Evolutionary conservation across 2,797 vertebrate genomes (phyloP), one percentile per base, ranked within the genome.

Genomic region (Microctenopoma steveboyesi): DNA sequence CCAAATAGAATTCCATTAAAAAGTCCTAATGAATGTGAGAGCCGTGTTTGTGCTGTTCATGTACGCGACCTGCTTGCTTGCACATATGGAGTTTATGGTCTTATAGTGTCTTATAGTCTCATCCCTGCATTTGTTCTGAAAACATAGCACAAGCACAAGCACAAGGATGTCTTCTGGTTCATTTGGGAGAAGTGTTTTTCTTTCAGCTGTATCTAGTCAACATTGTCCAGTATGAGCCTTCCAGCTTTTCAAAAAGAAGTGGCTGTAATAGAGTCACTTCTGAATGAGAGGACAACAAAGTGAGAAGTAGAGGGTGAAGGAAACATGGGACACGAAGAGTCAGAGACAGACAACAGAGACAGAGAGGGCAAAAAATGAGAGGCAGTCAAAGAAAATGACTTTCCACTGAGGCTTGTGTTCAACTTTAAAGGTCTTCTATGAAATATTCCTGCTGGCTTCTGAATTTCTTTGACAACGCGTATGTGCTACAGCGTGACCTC

Each of bases 191-290:
- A 18, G 18, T 18, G 18, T 18, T 18, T 18, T 64, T 54, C 53
- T 74, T 51, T 45, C 69, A 40, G 22, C 37, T 8, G 0, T 35
- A 4, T 67, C 25, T 25, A 42, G 15, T 54, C 64, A 33, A 40
- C 40, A 30, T 68, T 70, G 56, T 53, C 30, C 15, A 63, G 54
- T 1, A 62, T 4, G 2, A 15, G 39, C 7, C 66, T 35, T 35
- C 7, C 37, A 22, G 55, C 58, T 58, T 78, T 87, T 43, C 62
- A 55, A 70, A 33, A 67, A 53, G 42, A 69, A 56, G 71, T 72
- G 76, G 73, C 72, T 18, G 11, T 81, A 71, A 88, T 84, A 67
- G 70, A 76, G 63, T 73, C 40, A 12, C 45, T 22, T 53, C 43
- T 68, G 58, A 60, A 54, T 46, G 46, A 25, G 5, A 39, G 18